Percentiles rank a stretch among this genome's conserved stretches.
phyloP scores from a whole-genome alignment of 2,888 invertebrate species.

The Conops quadrifasciatus region DNA sequence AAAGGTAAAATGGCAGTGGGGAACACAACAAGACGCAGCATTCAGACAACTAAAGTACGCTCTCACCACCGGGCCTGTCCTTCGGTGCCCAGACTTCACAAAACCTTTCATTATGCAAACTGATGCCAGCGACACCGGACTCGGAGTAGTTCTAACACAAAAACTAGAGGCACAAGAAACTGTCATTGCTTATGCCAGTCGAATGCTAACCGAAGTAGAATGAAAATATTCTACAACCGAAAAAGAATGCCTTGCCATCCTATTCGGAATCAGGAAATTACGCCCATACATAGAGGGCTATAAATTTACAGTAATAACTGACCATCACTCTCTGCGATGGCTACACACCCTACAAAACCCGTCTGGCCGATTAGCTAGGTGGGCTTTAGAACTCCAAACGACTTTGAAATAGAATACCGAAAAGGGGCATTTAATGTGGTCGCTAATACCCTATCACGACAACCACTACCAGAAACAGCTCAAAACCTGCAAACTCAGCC shows the following conservation, averaged over 20 bases:
- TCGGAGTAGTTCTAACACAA: constrained; percentile 32
- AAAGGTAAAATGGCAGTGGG: neutral
- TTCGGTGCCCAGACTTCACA: constrained; percentile 20
- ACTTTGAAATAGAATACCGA: too few species aligned
- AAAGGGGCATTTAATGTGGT: too few species aligned
- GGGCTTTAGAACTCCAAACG: too few species aligned
- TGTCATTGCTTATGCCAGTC: constrained; percentile 35
- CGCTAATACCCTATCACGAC: too few species aligned
- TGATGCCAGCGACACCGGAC: constrained; percentile 24
- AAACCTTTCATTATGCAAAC: constrained; percentile 35
- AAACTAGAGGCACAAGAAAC: too few species aligned
- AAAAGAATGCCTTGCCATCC: constrained; percentile 39
- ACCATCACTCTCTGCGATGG: constrained; percentile 31
- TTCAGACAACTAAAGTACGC: constrained; percentile 8
- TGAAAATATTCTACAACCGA: constrained; percentile 39
- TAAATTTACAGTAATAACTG: constrained; percentile 28
- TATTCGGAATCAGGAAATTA: constrained; percentile 40
- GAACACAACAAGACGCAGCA: neutral
- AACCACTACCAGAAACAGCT: too few species aligned
- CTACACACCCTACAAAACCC: too few species aligned
- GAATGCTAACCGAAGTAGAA: constrained; percentile 29
- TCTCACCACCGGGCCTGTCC: constrained; percentile 26
- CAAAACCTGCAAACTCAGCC: too few species aligned
- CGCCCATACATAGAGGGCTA: constrained; percentile 20
- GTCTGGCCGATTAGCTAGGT: too few species aligned